Evolutionary conservation across 2,888 invertebrate genomes (phyloP).

Genomic region (Notocelia uddmanniana): DNA sequence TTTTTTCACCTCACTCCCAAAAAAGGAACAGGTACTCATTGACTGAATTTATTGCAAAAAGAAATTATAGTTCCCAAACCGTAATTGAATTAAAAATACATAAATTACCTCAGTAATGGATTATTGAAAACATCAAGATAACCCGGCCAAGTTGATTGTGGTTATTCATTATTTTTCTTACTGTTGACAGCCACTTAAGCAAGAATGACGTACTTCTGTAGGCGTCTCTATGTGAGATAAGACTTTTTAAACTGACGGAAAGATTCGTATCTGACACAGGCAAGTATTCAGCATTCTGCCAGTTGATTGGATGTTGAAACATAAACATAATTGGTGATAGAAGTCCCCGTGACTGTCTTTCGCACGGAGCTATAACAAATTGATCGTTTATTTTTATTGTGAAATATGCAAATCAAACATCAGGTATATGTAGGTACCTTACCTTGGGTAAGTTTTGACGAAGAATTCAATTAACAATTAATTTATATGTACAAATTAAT

Average conservation of each 20-base stretch:
- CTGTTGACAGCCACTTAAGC: not conserved
- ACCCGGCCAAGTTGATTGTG: conserved; percentile 19
- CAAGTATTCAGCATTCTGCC: not conserved
- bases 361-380: conserved; percentile 17
- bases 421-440: too few species aligned
- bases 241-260: not conserved
- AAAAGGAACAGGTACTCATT: not conserved
- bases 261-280: not conserved
- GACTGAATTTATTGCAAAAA: not conserved
- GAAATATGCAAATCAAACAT: too few species aligned
- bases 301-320: conserved; percentile 33
- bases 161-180: conserved; percentile 35
- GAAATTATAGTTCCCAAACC: not conserved
- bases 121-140: conserved; percentile 28
- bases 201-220: not conserved
- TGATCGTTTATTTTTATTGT: conserved; percentile 16
- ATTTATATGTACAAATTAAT: not conserved
- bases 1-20: not conserved
- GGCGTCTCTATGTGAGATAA: not conserved
- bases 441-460: not conserved
- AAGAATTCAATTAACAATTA: conserved; percentile 5
- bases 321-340: conserved; percentile 33
- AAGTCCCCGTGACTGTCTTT: conserved; percentile 26
- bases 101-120: conserved; percentile 14
- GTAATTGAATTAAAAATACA: conserved; percentile 18